Percentiles rank a stretch among this genome's conserved stretches.
These are phyloP conservation scores for Paelopatides confundens DNA, from an alignment of 53 echinoderm and acorn worm species.

Conservation along the genomic window DNA sequence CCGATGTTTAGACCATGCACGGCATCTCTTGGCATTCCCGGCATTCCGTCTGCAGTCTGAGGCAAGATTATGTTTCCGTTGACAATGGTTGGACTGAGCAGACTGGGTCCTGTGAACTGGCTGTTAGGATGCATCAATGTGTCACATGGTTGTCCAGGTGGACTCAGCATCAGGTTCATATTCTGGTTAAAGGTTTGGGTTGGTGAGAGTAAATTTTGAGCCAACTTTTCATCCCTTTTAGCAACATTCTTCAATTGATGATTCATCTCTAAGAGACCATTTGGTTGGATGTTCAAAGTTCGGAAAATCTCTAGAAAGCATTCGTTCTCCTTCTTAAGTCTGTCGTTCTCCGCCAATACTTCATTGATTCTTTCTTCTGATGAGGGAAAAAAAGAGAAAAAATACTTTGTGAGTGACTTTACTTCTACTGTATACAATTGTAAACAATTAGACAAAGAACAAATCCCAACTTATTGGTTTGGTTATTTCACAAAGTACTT, in stretches of 20 bases:
- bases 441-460: no score
- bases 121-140: slow-evolving; percentile 1
- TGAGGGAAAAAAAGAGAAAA: slow-evolving; percentile 32
- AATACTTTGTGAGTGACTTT: neutral
- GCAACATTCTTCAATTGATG: slow-evolving; percentile 60
- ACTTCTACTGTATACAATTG: no score
- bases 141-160: slow-evolving; percentile 13
- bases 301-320: slow-evolving; percentile 76
- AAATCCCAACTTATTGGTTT: no score
- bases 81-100: slow-evolving; percentile 55
- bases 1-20: neutral
- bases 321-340: slow-evolving; percentile 83
- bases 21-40: no score
- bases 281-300: slow-evolving; percentile 76
- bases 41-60: neutral
- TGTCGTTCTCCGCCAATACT: slow-evolving; percentile 83
- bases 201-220: slow-evolving; percentile 22
- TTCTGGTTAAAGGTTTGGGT: slow-evolving; percentile 9
- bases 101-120: slow-evolving; percentile 16
- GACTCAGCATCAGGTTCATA: slow-evolving; percentile 25
- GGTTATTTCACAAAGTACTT: no score
- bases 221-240: slow-evolving; percentile 57
- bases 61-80: slow-evolving; percentile 27
- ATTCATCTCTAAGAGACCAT: slow-evolving; percentile 62
- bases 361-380: slow-evolving; percentile 89